Evolutionary conservation across 92 coral and sea anemone genomes (phyloP).

Genomic region (Epizoanthus scotinus): DNA sequence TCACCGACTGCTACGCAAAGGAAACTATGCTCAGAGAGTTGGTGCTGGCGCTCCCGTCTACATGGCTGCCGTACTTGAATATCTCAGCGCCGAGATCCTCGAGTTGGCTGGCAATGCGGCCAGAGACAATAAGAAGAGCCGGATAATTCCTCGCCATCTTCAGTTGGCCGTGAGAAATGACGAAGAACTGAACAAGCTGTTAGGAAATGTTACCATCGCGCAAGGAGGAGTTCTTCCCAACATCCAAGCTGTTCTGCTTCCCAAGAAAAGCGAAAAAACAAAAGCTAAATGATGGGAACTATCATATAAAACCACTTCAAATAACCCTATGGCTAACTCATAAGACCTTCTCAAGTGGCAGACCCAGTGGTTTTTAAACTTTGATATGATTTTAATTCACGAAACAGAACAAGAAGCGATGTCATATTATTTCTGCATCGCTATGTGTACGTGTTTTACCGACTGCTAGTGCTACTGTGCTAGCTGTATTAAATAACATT

Average conservation of each 20-base stretch:
- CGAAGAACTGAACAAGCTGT: constrained; percentile 28
- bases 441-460: no score
- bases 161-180: constrained; percentile 34
- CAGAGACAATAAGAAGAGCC: constrained; percentile 35
- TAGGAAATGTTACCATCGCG: constrained; percentile 33
- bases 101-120: constrained; percentile 45
- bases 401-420: no score
- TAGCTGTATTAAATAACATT: no score
- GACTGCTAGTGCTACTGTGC: no score
- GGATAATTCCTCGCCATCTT: constrained; percentile 40
- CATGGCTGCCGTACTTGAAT: constrained; percentile 36
- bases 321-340: background rate
- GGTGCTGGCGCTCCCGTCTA: constrained; percentile 41
- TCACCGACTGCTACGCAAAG: constrained; percentile 33
- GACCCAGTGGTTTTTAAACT: background rate
- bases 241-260: constrained; percentile 33
- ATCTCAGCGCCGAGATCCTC: constrained; percentile 39
- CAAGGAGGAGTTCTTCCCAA: constrained; percentile 39
- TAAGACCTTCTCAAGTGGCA: background rate
- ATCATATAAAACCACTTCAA: background rate
- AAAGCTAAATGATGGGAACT: background rate
- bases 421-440: no score
- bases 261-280: constrained; percentile 32
- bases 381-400: background rate
- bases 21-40: constrained; percentile 31